Base-by-base conservation (phyloP, 2,113 vertebrate species). In the Mormyrus lacerda region DNA sequence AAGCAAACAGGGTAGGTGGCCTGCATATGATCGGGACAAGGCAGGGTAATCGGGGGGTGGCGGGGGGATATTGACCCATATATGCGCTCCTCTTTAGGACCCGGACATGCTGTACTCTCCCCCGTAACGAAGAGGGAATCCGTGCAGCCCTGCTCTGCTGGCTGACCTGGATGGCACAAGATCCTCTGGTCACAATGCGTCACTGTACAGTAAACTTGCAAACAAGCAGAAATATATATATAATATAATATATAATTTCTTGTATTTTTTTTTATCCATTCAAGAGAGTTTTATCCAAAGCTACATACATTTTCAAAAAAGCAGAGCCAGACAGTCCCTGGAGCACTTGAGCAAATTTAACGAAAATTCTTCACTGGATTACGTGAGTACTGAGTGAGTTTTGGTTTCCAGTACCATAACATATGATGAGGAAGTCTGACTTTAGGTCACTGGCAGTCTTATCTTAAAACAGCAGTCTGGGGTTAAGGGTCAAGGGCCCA, bases 91-190 rank as follows among this genome's bases (percentile, higher is more conserved):
- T 55, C 90, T 84, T 92, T 93, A 92, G 93, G 89, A 92, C 91
- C 82, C 89, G 92, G 94, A 93, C 94, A 93, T 94, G 95, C 94
- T 93, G 79, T 90, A 89, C 92, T 94, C 91, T 88, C 69, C 92
- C 90, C 85, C 24, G 53, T 87, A 51, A 89, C 4, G 35, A 24
- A 45, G 85, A 86, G 47, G 84, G 6, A 19, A 42, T 17, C 35
- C 44, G 47, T 47, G 39, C 2, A 47, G 39, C 79, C n/a, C 42
- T 83, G 31, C 42, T 8, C 17, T 45, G 21, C 39, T 45, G 35
- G 79, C 19, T 44, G 76, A 2, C 39, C 35, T 83, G 39, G 8
- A 21, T 21, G 17, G 6, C 1, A 10, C 39, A 35, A 4, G 35
- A 82, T 27, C 73, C 35, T 79, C 73, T 79, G 73, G 13, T 6